Base-by-base conservation (phyloP, 2,113 vertebrate genomes). In the Corvus hawaiiensis region DNA sequence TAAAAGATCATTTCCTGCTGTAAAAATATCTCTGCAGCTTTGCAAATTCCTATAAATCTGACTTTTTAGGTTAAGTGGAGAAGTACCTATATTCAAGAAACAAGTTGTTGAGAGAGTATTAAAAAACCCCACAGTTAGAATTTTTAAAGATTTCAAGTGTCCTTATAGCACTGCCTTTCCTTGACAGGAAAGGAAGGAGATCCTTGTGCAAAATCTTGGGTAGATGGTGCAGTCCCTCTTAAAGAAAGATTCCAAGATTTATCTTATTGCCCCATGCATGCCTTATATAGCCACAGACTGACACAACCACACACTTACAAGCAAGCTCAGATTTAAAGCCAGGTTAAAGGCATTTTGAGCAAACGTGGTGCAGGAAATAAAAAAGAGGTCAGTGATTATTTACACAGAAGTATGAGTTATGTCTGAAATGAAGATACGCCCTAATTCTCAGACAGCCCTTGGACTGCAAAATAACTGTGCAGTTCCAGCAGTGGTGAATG, bases 1-100 rank as follows among this genome's bases (percentile, higher is more conserved):
- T 97, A 96, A 97, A 97, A 93, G 33, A 93, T 80, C 78, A 97
- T 97, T 97, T 97, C 96, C 97, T 97, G 90, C 64, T 94, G 76
- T 67, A 77, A 94, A 97, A 97, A 93, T 92, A 90, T 77, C 86
- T 88, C 82, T 61, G 81, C 87, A 96, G 93, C 75, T 95, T 94
- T 92, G 91, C 83, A 95, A 92, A 95, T 96, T 97, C 84, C 62
- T 95, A 67, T 90, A 96, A 92, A 96, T 74, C 37, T 78, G 85
- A 74, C 92, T 90, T 96, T 80, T 93, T 87, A 64, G 75, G 23
- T 90, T 76, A 93, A 84, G 37, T 84, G 54, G 24, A 83, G 33
- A 90, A 91, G 71, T 86, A 92, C 35, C 74, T 96, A 82, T 81
- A 83, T 44, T 84, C n/a, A 66, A 90, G 81, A 92, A 80, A 61